Evolutionary conservation across 2,797 vertebrate species (phyloP), one percentile per base, ranked within the genome.

Genomic region (Pseudomugil tenellus): DNA sequence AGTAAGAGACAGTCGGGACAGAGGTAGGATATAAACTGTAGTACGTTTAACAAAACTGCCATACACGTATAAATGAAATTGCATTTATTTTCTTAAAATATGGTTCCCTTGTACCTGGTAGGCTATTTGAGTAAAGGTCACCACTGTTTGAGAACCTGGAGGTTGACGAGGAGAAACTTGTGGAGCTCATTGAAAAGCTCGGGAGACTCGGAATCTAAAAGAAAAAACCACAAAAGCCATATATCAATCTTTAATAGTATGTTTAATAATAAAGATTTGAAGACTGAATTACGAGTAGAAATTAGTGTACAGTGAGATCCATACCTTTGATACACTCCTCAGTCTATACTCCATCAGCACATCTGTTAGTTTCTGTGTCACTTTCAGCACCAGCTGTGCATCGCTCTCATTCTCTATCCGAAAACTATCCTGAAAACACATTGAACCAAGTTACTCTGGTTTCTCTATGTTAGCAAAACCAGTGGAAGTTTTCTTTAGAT

Each of bases 281-380:
- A 6, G 39, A 43, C 3, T 11, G 10, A 3, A n/a, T 8, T 56
- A 28, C 4, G 21, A 12, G 6, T 21, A 28, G 26, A 29, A 7
- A 48, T n/a, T 2, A 19, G 28, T 16, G 34, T 35, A 13, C 55
- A 67, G 35, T 14, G 2, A 37, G 26, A 29, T 51, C 16, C 77
- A 56, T 92, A 95, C 94, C 67, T 81, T 46, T 37, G 91, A 92
- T 25, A 92, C 80, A 25, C 82, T 91, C 70, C 94, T 92, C 43
- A 95, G 92, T 70, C 93, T 92, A 89, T 96, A 96, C 62, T 94
- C 92, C 93, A 96, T 95, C 77, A 97, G 86, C 26, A 94, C 90
- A 63, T 93, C 93, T 13, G 95, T 96, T 68, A 97, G 91, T 75
- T 92, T 95, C 85, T 96, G 95, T 0, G 95, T 96, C 85, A 96